Evolutionary conservation across 2,888 invertebrate species (phyloP), one percentile per base, ranked within the genome.

Genomic region (Eustalomyia histrio): DNA sequence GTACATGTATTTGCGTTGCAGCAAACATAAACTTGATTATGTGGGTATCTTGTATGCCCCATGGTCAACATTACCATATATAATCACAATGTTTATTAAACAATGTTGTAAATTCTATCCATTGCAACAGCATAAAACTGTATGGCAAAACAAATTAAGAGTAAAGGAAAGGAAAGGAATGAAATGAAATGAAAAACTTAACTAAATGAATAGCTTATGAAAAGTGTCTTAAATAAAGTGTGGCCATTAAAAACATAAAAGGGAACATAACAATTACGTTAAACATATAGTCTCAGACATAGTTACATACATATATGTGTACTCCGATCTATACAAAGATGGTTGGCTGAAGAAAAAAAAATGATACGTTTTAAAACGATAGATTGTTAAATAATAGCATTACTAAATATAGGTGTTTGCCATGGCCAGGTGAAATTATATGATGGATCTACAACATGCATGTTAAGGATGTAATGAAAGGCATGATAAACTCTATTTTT

Each of bases 381-480:
- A 53, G 71, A 71, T 61, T 52, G 35, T 39, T 43, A 61, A 61
- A 71, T 71, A 50, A 65, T n/a, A 58, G 58, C 14, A 39, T 21
- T 67, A 16, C 58, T 47, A 17, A 52, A 58, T 64, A 47, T 52
- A 47, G 18, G 10, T 67, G 43, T 61, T 61, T 69, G 57, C 55
- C 68, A 35, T 16, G 35, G 65, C 61, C 75, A 72, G 80, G 67
- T 80, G 80, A 50, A 72, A 69, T 73, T 10, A 80, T 68, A 68
- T 47, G 12, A 67, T 71, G 29, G n/a, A 53, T 5, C 52, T 69
- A 58, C 9, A 58, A 17, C 52, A 52, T 72, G 60, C 65, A 39
- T 79, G 64, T 47, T 69, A 61, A 71, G 55, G 33, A 67, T 63
- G 47, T 72, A 65, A 43, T 50, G 50, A 52, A 57, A 43, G 35